Evolutionary conservation across 2,113 vertebrate genomes (phyloP).

Genomic region (Phasianus colchicus): DNA sequence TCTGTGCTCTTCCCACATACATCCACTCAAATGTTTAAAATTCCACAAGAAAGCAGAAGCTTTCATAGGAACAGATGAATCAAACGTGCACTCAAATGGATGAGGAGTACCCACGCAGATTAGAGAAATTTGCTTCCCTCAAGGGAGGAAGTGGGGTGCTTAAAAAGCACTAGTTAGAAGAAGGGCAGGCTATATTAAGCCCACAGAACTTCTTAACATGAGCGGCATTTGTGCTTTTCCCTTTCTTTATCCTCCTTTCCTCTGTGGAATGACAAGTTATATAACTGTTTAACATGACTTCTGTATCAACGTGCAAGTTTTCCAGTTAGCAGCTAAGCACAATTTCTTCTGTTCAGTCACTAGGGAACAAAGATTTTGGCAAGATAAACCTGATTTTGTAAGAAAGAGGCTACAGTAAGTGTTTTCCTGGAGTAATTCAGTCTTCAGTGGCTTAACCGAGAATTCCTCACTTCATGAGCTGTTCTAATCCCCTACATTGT

Average conservation of each 20-base stretch:
- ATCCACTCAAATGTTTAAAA: conserved; percentile 60
- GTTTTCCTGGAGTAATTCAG: background rate
- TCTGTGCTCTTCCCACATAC: conserved; percentile 13
- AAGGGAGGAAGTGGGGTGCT: background rate
- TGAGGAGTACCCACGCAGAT: background rate
- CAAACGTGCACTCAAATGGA: background rate
- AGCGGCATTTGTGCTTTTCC: background rate
- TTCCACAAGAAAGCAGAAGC: conserved; percentile 16
- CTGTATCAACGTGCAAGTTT: background rate
- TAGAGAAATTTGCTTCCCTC: background rate
- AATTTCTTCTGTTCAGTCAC: background rate
- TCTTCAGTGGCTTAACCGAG: background rate
- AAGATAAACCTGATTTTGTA: background rate
- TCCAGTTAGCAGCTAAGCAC: background rate
- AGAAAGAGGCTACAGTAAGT: background rate
- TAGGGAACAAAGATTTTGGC: background rate
- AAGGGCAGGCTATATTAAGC: background rate
- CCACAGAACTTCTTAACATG: background rate
- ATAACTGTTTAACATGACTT: background rate
- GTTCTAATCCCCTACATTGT: background rate
- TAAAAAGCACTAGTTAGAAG: background rate
- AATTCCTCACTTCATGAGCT: background rate
- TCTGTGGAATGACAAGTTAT: background rate
- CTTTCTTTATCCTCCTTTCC: background rate
- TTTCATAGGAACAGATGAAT: conserved; percentile 24